phyloP scores from a whole-genome alignment of 2,113 vertebrate genomes.

The Turnix velox region DNA sequence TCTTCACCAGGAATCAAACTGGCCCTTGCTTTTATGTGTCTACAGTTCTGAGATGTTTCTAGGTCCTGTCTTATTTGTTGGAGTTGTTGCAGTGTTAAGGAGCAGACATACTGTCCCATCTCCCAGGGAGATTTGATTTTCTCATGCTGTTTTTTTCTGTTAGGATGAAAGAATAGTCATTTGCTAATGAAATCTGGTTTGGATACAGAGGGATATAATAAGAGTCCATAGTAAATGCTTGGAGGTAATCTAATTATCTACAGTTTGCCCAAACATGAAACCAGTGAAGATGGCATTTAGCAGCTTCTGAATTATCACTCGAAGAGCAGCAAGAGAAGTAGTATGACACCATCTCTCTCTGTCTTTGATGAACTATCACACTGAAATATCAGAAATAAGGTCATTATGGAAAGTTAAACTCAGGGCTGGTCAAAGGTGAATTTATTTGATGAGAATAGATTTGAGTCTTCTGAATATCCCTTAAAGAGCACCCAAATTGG shows the following conservation, averaged over 20 bases:
- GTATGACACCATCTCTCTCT: background rate
- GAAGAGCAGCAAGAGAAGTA: background rate
- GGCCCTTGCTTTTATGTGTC: background rate
- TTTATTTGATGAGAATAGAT: background rate
- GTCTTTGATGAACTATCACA: background rate
- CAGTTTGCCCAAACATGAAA: background rate
- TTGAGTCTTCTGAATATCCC: background rate
- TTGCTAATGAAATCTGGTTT: background rate
- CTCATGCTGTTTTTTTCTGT: background rate
- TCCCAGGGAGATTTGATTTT: background rate
- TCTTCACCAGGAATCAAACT: background rate
- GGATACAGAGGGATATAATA: background rate
- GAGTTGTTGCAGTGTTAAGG: background rate
- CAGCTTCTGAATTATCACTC: background rate
- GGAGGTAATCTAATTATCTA: background rate
- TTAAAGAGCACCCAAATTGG: rapidly evolving
- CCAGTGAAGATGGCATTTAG: background rate
- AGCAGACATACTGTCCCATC: background rate
- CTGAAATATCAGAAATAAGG: background rate
- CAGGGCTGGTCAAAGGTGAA: background rate
- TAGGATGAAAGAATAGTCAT: background rate
- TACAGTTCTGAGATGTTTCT: background rate
- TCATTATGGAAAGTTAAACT: background rate
- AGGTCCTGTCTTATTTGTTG: background rate
- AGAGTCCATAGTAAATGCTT: background rate